Evolutionary conservation across 2,797 vertebrate genomes (phyloP).

Genomic region (Bufotes viridis): DNA sequence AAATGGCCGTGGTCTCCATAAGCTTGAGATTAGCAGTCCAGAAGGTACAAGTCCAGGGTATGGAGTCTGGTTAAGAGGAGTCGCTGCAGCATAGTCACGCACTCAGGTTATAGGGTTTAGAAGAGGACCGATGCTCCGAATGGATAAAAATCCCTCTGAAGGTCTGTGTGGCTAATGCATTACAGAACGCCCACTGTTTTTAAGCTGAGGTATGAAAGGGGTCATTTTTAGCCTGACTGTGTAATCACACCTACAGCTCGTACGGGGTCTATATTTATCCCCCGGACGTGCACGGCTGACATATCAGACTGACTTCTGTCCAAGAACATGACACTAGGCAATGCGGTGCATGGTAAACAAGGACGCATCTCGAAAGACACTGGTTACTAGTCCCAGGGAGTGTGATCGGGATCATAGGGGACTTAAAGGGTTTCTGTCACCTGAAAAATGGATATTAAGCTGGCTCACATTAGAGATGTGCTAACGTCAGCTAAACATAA

Average conservation of each 20-base stretch:
- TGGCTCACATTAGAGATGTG: too few species aligned
- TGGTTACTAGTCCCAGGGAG: conserved; percentile 19
- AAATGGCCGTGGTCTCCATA: conserved; percentile 89
- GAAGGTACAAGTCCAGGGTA: conserved; percentile 66
- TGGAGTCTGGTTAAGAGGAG: conserved; percentile 62
- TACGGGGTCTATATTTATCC: conserved; percentile 94
- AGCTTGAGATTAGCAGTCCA: conserved; percentile 69
- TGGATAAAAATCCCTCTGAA: conserved; percentile 25
- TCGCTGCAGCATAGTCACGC: conserved; percentile 68
- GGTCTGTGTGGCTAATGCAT: conserved; percentile 60
- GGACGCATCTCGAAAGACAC: conserved; percentile 54
- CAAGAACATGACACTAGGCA: conserved; percentile 76
- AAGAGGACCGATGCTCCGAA: conserved; percentile 22
- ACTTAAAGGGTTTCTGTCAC: too few species aligned
- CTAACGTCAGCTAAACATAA: too few species aligned
- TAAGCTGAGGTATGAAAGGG: conserved; percentile 83
- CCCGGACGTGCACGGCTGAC: conserved; percentile 89
- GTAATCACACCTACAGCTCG: conserved; percentile 84
- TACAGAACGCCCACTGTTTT: conserved; percentile 76
- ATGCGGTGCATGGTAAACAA: conserved; percentile 67
- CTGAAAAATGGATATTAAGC: too few species aligned
- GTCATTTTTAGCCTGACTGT: conserved; percentile 92
- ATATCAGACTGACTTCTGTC: conserved; percentile 77
- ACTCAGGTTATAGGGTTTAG: conserved; percentile 47
- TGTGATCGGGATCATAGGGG: background rate